Evolutionary conservation across 2,888 invertebrate species (phyloP).

Genomic region (Rhogogaster chlorosoma): DNA sequence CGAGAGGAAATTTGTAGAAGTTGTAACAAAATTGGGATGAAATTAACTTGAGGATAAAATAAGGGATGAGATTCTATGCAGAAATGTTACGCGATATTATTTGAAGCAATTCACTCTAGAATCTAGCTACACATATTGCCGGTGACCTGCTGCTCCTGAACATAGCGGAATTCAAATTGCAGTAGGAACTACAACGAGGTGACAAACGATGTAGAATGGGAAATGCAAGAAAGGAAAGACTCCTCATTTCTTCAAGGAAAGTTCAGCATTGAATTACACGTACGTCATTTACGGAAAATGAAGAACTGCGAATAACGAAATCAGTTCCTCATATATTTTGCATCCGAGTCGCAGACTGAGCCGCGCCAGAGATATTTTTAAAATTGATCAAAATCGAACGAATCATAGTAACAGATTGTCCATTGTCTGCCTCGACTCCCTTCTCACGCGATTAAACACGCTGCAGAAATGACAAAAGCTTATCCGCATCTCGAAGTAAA

Average conservation of each 20-base stretch:
- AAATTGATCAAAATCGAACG: slow-evolving; percentile 13
- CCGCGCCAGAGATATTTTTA: not conserved
- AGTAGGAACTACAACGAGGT: not conserved
- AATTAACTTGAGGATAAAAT: not conserved
- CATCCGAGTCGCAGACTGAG: not conserved
- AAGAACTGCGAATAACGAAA: not conserved
- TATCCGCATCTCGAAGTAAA: not conserved
- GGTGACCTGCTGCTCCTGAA: not conserved
- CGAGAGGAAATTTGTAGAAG: not conserved
- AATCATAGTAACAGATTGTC: slow-evolving; percentile 15
- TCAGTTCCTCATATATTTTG: not conserved
- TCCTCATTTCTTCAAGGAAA: not conserved
- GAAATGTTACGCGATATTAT: not conserved
- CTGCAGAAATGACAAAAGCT: not conserved
- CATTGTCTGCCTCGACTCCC: not conserved
- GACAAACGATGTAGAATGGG: not conserved
- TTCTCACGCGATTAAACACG: not conserved
- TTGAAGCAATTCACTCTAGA: not conserved
- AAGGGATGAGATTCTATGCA: not conserved
- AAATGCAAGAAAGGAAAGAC: not conserved
- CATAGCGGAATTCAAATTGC: not conserved
- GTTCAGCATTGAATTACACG: not conserved
- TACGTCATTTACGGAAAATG: no score
- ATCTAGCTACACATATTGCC: not conserved
- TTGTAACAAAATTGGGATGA: not conserved